Evolutionary conservation across 2,113 vertebrate species (phyloP).

Genomic region (Nerophis ophidion): DNA sequence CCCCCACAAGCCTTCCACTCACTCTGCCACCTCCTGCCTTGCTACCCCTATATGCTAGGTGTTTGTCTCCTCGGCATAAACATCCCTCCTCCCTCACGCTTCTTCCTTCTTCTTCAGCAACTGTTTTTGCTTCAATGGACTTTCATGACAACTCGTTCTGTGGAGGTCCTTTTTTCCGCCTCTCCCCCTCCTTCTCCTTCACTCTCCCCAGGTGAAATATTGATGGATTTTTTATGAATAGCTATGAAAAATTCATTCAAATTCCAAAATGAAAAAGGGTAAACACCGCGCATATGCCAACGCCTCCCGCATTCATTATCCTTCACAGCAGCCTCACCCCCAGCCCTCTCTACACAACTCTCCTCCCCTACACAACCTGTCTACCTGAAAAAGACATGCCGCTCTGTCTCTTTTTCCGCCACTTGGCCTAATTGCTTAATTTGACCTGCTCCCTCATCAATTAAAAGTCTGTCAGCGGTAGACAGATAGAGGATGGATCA

Average conservation of each 20-base stretch:
- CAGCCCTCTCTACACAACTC: constrained; percentile 30
- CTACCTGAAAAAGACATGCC: constrained; percentile 65
- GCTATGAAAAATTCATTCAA: constrained; percentile 81
- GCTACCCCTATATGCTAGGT: constrained; percentile 46
- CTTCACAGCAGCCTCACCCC: constrained; percentile 61
- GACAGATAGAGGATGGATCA: constrained; percentile 73
- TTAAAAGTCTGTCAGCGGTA: constrained; percentile 73
- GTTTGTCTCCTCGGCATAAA: constrained; percentile 69
- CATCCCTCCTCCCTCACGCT: constrained; percentile 52
- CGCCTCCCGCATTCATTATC: constrained; percentile 73
- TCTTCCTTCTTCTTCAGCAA: constrained; percentile 60
- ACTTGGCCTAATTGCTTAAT: constrained; percentile 77
- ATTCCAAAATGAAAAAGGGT: constrained; percentile 78
- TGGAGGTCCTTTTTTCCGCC: constrained; percentile 64
- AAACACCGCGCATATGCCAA: constrained; percentile 75
- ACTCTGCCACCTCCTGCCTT: constrained; percentile 18
- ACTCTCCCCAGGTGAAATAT: constrained; percentile 78
- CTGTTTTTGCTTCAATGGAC: constrained; percentile 72
- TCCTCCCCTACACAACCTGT: constrained; percentile 19
- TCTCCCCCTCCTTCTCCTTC: constrained; percentile 57
- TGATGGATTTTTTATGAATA: constrained; percentile 82
- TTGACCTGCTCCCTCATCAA: constrained; percentile 73
- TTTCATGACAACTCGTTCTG: constrained; percentile 74
- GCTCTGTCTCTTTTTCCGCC: constrained; percentile 66
- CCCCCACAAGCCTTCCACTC: constrained; percentile 29